Evolutionary conservation across 2,888 invertebrate species (phyloP).

Genomic region (Hirtodrosophila confusa): DNA sequence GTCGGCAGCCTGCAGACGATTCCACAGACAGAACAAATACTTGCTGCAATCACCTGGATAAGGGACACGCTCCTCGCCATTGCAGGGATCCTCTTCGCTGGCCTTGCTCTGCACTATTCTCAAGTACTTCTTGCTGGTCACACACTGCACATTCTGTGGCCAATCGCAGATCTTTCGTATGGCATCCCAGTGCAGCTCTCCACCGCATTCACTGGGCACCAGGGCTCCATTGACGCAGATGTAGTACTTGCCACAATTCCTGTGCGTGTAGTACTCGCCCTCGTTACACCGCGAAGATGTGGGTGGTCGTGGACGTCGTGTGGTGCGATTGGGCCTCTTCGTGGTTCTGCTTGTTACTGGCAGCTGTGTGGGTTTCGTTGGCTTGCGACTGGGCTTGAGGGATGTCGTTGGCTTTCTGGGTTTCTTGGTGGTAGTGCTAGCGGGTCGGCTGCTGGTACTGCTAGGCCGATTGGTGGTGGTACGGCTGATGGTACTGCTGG

Average conservation of each 20-base stretch:
- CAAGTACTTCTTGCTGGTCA: constrained; percentile 81
- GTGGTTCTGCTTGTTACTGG: constrained; percentile 33
- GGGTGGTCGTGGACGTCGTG: constrained; percentile 60
- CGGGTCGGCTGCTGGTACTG: too few species aligned
- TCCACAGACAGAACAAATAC: constrained; percentile 92
- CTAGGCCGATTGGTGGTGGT: constrained; percentile 20
- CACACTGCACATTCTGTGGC: constrained; percentile 88
- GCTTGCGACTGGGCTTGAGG: constrained; percentile 44
- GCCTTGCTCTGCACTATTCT: constrained; percentile 73
- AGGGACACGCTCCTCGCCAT: constrained; percentile 87
- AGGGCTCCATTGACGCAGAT: constrained; percentile 91
- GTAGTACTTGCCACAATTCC: constrained; percentile 90
- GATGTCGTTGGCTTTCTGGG: constrained; percentile 48
- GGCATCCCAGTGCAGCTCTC: constrained; percentile 90
- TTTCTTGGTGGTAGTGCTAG: constrained; percentile 29
- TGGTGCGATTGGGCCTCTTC: constrained; percentile 50
- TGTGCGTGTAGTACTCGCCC: constrained; percentile 90
- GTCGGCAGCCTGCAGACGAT: constrained; percentile 88
- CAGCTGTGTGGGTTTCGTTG: constrained; percentile 31
- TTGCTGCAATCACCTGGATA: constrained; percentile 89
- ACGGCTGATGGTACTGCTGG: neutral
- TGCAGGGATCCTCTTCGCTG: constrained; percentile 85
- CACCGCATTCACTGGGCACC: constrained; percentile 89
- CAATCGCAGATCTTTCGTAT: constrained; percentile 90
- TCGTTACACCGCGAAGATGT: constrained; percentile 85